Percentiles rank a stretch among this genome's conserved stretches.
Evolutionary conservation across 2,113 vertebrate genomes (phyloP).

Genomic region (Paramisgurnus dabryanus): DNA sequence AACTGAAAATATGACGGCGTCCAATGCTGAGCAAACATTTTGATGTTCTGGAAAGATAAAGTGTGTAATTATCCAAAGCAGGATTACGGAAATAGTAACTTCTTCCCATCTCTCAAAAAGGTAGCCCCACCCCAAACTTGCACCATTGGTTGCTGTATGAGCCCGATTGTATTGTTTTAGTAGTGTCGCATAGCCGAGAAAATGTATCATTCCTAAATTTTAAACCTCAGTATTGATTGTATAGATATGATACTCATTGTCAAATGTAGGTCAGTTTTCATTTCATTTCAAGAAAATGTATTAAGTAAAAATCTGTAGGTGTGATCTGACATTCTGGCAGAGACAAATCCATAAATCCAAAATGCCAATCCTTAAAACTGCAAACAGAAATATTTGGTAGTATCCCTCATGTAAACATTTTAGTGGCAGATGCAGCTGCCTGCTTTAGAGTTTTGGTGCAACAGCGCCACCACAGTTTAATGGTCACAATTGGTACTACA

Average conservation of each 20-base stretch:
- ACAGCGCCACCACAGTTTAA: constrained; percentile 63
- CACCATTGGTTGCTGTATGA: too few relatives aligned
- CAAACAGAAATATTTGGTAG: constrained; percentile 40
- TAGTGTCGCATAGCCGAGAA: too few relatives aligned
- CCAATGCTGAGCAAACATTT: neutral
- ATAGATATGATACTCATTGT: neutral
- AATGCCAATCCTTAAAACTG: constrained; percentile 8
- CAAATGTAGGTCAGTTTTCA: constrained; percentile 24
- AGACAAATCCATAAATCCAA: neutral
- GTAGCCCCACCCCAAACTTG: too few relatives aligned
- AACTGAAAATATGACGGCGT: constrained; percentile 6
- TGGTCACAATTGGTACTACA: constrained; percentile 55
- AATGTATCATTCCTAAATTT: too few relatives aligned
- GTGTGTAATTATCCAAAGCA: neutral
- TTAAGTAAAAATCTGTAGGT: neutral
- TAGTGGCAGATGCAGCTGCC: neutral
- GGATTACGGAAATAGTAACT: neutral
- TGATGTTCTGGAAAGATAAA: neutral
- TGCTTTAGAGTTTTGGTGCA: constrained; percentile 31
- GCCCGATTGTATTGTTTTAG: too few relatives aligned
- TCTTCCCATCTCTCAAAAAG: neutral
- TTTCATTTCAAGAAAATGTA: neutral
- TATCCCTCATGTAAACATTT: constrained; percentile 28
- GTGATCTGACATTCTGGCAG: constrained; percentile 24
- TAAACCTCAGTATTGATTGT: too few relatives aligned